A percentile compares a stretch with the other conserved stretches of the same genome.
Evolutionary conservation across 2,888 invertebrate genomes (phyloP).

Genomic region (Glaucopsyche alexis): DNA sequence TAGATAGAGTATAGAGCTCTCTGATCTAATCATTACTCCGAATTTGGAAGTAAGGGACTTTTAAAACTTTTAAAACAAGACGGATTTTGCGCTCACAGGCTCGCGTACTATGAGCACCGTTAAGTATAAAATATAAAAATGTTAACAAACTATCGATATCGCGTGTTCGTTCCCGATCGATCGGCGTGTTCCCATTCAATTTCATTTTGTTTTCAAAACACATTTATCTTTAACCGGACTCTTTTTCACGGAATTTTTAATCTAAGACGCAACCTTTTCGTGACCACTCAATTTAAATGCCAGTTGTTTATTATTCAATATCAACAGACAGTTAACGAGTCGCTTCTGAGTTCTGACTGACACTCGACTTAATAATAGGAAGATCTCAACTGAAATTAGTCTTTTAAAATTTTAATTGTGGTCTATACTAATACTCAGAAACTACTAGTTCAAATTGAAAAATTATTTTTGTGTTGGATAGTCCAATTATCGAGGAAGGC

Average conservation of each 20-base stretch:
- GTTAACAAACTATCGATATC: neutral
- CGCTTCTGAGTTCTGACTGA: neutral
- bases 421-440: too few species aligned
- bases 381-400: too few species aligned
- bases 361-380: neutral
- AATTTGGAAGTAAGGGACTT: neutral
- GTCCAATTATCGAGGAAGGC: too few species aligned
- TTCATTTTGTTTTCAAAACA: slow-evolving; percentile 15
- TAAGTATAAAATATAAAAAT: neutral
- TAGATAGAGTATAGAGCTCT: too few species aligned
- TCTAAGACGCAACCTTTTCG: neutral
- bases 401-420: too few species aligned
- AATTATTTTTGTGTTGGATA: too few species aligned
- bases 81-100: too few species aligned
- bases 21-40: too few species aligned
- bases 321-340: neutral
- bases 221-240: slow-evolving; percentile 14
- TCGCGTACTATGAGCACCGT: too few species aligned
- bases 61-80: neutral
- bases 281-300: slow-evolving; percentile 19
- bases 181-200: slow-evolving; percentile 5
- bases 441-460: too few species aligned
- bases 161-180: slow-evolving; percentile 16
- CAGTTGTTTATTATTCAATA: slow-evolving; percentile 21
- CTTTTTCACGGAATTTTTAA: slow-evolving; percentile 15